Base-by-base conservation (phyloP, 37 sponge, comb jelly and placozoan genomes). In the Dysidea cf. avara region DNA sequence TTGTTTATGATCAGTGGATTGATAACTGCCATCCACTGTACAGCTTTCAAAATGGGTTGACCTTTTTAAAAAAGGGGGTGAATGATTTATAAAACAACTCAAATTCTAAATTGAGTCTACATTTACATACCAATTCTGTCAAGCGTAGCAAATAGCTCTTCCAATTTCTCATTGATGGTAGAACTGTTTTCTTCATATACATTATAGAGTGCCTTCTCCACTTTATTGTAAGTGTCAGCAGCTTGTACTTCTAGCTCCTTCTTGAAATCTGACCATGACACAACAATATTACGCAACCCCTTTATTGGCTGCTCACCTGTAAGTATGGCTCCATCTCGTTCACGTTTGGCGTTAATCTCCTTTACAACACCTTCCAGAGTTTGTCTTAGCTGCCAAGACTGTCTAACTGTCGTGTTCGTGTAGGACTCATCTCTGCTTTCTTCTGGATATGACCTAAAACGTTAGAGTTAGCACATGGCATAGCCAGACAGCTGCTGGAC, bases 291-390 rank as follows among this genome's bases (percentile, higher is more conserved):
- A n/a, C n/a, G n/a, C n/a, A n/a, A n/a, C n/a, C n/a, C n/a, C n/a
- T n/a, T n/a, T n/a, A n/a, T n/a, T 39, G 9, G 20, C 24, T 56
- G 52, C 73, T 2, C 56, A 81, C 89, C 83, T 46, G 76, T 66
- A 14, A 88, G n/a, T 13, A 88, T 39, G 12, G 69, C 30, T 14
- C 74, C 25, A 51, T 89, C 89, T 43, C 89, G 63, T 26, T 82
- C 79, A 34, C 89, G 73, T 68, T 89, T 89, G 33, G 75, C 49
- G 52, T 89, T 89, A 1, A 89, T 48, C 5, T 83, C 89, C 33
- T 46, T 39, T n/a, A 89, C 65, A 3, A 89, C 32, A 31, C 83
- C 64, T 39, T 89, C 55, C 12, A 74, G 7, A 73, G n/a, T 70
- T 30, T 43, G 3, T 58, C 61, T 63, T 11, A 29, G 34, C 11